Evolutionary conservation across 2,888 invertebrate genomes (phyloP).

Genomic region (Habrosyne pyritoides): DNA sequence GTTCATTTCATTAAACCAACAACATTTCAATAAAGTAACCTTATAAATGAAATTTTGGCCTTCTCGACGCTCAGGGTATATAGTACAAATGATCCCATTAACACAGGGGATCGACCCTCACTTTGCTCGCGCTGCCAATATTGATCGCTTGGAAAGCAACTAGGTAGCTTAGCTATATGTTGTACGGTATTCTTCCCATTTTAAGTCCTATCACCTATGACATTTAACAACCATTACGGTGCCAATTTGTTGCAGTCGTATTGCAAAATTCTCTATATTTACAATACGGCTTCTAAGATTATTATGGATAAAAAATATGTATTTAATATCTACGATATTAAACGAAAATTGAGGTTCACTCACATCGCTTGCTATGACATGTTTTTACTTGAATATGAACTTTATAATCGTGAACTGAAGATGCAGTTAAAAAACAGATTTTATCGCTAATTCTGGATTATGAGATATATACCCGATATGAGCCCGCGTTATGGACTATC

Average conservation of each 20-base stretch:
- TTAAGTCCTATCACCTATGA: neutral
- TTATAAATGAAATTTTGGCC: slow-evolving; percentile 14
- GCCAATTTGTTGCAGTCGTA: slow-evolving; percentile 3
- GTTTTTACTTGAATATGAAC: no score
- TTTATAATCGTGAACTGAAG: no score
- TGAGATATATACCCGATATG: no score
- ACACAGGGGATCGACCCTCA: slow-evolving; percentile 60
- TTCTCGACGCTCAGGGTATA: slow-evolving; percentile 49
- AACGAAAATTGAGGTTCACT: no score
- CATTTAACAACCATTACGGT: slow-evolving; percentile 16
- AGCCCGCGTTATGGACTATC: no score
- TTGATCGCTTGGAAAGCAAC: slow-evolving; percentile 45
- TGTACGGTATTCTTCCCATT: slow-evolving; percentile 2
- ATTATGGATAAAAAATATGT: no score
- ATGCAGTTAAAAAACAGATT: no score
- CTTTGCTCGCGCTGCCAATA: slow-evolving; percentile 52
- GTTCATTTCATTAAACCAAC: neutral
- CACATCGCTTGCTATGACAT: no score
- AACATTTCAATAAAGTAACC: neutral
- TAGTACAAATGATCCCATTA: slow-evolving; percentile 66
- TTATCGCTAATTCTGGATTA: no score
- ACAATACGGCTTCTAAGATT: no score
- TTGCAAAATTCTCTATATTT: no score
- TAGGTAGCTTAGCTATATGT: slow-evolving; percentile 15
- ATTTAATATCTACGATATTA: no score